These are phyloP conservation scores for Dynastes grantii DNA, from an alignment of 2,888 invertebrate species.

Conservation along the genomic window DNA sequence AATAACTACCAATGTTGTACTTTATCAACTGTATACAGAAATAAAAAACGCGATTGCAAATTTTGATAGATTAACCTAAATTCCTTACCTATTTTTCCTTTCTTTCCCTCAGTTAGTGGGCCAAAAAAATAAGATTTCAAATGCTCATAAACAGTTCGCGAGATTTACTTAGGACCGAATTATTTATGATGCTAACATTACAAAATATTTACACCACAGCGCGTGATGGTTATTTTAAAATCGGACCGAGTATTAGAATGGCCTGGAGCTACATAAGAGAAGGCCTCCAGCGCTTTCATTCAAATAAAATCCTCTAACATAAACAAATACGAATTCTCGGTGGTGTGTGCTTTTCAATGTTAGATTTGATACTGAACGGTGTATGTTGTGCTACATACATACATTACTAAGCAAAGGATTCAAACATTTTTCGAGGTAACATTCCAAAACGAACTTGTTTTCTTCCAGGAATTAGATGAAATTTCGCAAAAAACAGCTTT, in stretches of 20 bases:
- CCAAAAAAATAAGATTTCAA: constrained; percentile 1
- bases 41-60: neutral
- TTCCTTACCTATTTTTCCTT: neutral
- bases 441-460: no score
- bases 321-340: constrained; percentile 26
- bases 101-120: neutral
- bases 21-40: neutral
- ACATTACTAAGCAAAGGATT: no score
- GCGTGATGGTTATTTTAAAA: constrained; percentile 16
- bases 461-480: no score
- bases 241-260: constrained; percentile 8
- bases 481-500: no score
- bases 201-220: constrained; percentile 24
- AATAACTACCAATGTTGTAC: no score
- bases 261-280: neutral
- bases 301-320: constrained; percentile 20
- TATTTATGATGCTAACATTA: constrained; percentile 41
- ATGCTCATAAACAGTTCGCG: constrained; percentile 13
- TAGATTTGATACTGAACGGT: neutral
- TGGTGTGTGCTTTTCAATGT: constrained; percentile 10
- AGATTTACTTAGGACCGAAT: constrained; percentile 21
- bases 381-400: no score
- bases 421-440: no score
- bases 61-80: constrained; percentile 2
- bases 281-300: constrained; percentile 17